phyloP scores from a whole-genome alignment of 2,797 vertebrate genomes.

The Echeneis naucrates region DNA sequence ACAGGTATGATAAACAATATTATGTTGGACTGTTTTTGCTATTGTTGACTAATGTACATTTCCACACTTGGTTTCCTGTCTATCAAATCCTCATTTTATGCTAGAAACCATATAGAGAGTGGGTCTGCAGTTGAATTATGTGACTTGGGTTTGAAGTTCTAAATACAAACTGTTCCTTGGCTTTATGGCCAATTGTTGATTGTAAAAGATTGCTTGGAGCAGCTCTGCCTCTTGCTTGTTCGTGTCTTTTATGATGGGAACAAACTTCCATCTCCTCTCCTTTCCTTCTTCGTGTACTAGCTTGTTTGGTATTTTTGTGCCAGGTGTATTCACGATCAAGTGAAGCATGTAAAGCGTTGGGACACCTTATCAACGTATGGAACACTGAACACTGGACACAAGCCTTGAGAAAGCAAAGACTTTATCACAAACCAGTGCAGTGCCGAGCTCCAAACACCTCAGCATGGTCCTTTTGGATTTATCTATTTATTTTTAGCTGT shows the following conservation, averaged over 20 bases:
- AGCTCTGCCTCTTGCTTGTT: not conserved
- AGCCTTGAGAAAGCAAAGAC: conserved; percentile 4
- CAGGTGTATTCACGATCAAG: conserved; percentile 14
- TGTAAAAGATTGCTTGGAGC: not conserved
- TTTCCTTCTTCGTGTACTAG: conserved; percentile 30
- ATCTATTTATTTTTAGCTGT: not conserved
- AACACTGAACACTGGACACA: conserved; percentile 11
- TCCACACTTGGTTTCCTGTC: not conserved
- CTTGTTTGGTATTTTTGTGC: conserved; percentile 47
- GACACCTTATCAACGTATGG: conserved; percentile 28
- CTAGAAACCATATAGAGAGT: not conserved
- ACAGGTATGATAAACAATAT: conserved; percentile 65
- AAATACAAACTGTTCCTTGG: not conserved
- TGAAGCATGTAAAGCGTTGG: not conserved
- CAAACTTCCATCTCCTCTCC: not conserved
- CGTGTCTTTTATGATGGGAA: conserved; percentile 4
- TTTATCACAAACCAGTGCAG: not conserved
- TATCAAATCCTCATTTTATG: not conserved
- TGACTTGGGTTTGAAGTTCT: not conserved
- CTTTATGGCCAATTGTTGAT: not conserved
- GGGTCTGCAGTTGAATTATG: not conserved
- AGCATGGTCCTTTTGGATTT: not conserved
- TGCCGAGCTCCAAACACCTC: not conserved
- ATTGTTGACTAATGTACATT: not conserved
- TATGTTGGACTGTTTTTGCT: not conserved